Evolutionary conservation across 2,113 vertebrate genomes (phyloP).

Genomic region (Pterocles burchelli): DNA sequence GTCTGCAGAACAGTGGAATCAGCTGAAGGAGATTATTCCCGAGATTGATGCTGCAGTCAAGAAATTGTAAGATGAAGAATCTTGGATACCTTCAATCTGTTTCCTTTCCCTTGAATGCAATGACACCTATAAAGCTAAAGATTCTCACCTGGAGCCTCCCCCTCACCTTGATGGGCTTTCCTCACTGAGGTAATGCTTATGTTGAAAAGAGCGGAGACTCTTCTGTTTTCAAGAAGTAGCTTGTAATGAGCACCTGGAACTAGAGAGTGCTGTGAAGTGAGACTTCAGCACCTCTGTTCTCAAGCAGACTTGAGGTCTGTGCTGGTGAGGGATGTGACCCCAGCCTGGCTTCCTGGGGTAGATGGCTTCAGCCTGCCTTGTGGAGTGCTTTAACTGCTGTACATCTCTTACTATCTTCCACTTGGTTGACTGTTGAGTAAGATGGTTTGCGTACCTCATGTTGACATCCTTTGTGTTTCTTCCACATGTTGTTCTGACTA

Average conservation of each 20-base stretch:
- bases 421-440: not conserved
- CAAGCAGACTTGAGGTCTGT: not conserved
- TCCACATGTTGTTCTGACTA: not conserved
- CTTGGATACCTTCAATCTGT: not conserved
- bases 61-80: not conserved
- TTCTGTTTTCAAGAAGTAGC: not conserved
- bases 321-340: not conserved
- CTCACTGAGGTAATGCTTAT: not conserved
- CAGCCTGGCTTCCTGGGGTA: not conserved
- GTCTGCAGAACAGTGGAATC: constrained; percentile 42
- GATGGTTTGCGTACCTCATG: not conserved
- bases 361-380: not conserved
- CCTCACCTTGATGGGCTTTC: not conserved
- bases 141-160: not conserved
- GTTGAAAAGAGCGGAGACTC: not conserved
- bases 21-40: constrained; percentile 31
- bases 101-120: not conserved
- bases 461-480: not conserved
- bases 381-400: not conserved
- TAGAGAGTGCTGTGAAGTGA: not conserved
- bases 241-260: not conserved
- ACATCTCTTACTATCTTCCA: not conserved
- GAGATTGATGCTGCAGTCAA: constrained; percentile 2
- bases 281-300: not conserved
- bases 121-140: not conserved